Evolutionary conservation across 2,888 invertebrate genomes (phyloP).

Genomic region (Oligia fasciuncula): DNA sequence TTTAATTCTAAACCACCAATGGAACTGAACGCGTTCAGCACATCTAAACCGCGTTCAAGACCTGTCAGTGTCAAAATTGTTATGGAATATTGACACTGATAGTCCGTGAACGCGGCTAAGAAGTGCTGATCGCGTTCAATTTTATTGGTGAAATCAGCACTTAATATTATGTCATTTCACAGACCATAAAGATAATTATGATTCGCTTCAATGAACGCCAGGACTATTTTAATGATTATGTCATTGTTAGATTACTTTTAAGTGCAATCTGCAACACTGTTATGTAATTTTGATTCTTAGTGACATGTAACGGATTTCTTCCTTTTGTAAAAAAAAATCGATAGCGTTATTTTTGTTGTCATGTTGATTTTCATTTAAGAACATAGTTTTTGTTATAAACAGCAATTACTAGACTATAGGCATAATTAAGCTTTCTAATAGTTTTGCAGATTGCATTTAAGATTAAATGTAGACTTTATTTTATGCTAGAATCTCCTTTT

Average conservation of each 20-base stretch:
- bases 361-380: not conserved
- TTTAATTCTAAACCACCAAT: not conserved
- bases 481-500: conserved; percentile 13
- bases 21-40: not conserved
- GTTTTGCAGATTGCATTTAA: conserved; percentile 34
- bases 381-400: not conserved
- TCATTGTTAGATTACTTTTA: conserved; percentile 32
- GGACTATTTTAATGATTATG: conserved; percentile 44
- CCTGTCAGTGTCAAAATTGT: not conserved
- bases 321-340: not conserved
- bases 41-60: not conserved
- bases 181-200: conserved; percentile 23
- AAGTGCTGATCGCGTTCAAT: not conserved
- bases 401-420: not conserved
- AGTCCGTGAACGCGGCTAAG: not conserved
- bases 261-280: conserved; percentile 52
- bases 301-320: not conserved
- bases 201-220: conserved; percentile 56
- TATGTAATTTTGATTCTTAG: conserved; percentile 25
- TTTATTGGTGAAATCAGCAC: not conserved
- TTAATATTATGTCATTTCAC: conserved; percentile 26
- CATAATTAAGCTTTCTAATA: not conserved
- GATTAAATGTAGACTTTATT: not conserved
- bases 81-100: not conserved
- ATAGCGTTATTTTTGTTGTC: not conserved